Evolutionary conservation across 92 coral and sea anemone genomes (phyloP).

Genomic region (Zoanthus gigantus): DNA sequence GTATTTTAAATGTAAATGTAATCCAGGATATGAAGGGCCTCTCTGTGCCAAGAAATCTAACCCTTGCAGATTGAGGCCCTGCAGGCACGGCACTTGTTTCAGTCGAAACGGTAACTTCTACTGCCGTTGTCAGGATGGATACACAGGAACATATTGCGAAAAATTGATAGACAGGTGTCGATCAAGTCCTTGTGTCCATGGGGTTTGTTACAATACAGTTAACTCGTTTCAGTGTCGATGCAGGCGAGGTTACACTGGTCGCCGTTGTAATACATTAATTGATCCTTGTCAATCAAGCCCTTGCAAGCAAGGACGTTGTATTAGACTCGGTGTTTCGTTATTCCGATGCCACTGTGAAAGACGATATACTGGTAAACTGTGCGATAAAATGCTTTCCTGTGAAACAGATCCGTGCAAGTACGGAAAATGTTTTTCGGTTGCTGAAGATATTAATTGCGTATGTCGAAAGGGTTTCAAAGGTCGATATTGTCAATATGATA

Average conservation of each 20-base stretch:
- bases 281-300: conserved; percentile 80
- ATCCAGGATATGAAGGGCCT: conserved; percentile 75
- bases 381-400: conserved; percentile 65
- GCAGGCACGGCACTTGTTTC: conserved; percentile 78
- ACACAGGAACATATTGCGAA: conserved; percentile 79
- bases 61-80: conserved; percentile 79
- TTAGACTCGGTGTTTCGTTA: conserved; percentile 23
- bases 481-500: conserved; percentile 33
- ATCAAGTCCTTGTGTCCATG: conserved; percentile 78
- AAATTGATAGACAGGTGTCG: conserved; percentile 70
- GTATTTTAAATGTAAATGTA: conserved; percentile 72
- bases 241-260: conserved; percentile 73
- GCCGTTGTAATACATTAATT: conserved; percentile 58
- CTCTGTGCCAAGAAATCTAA: conserved; percentile 69
- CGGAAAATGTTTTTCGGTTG: conserved; percentile 61
- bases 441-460: conserved; percentile 54
- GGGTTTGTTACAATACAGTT: conserved; percentile 67
- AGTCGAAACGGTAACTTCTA: conserved; percentile 51
- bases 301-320: conserved; percentile 75
- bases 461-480: conserved; percentile 79
- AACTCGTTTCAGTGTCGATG: conserved; percentile 78
- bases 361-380: conserved; percentile 69
- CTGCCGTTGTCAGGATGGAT: conserved; percentile 77
- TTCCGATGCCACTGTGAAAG: conserved; percentile 70
- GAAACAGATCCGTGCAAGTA: conserved; percentile 63